Conservation (phyloP, 2,888 invertebrate genomes). For the Unio pictorum region DNA sequence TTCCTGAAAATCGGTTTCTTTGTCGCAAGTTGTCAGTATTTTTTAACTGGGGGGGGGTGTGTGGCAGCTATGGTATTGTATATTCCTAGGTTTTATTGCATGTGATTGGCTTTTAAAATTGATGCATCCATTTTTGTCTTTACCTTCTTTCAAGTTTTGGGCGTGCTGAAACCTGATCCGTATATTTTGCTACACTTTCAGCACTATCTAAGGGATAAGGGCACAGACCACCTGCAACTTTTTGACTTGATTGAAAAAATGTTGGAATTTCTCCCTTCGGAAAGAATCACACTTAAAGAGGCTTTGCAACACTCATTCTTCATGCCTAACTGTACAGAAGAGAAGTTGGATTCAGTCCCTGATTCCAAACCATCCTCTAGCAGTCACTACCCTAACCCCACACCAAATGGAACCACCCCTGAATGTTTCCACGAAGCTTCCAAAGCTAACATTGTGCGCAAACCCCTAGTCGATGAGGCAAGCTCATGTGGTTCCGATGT, state of each 20-base stretch:
- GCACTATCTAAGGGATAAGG: slow-evolving; percentile 90
- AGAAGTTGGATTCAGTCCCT: slow-evolving; percentile 22
- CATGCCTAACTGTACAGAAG: slow-evolving; percentile 61
- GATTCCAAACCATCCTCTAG: background rate
- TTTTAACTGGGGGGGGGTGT: no score
- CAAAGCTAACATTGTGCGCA: slow-evolving; percentile 10
- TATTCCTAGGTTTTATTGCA: no score
- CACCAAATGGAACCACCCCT: slow-evolving; percentile 8
- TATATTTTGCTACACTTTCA: slow-evolving; percentile 72
- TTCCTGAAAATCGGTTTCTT: no score
- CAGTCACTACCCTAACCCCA: slow-evolving; percentile 1
- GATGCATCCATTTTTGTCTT: no score
- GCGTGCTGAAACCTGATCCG: background rate
- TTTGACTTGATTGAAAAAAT: slow-evolving; percentile 96
- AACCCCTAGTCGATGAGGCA: slow-evolving; percentile 33
- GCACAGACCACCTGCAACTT: slow-evolving; percentile 91
- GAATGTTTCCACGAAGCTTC: slow-evolving; percentile 18
- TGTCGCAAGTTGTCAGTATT: no score
- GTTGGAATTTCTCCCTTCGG: slow-evolving; percentile 96
- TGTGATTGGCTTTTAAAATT: no score
- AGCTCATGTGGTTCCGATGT: slow-evolving; percentile 34
- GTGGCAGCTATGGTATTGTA: no score
- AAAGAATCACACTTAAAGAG: slow-evolving; percentile 89
- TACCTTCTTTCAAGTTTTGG: no score
- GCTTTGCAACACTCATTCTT: slow-evolving; percentile 95